A percentile compares a stretch with the other conserved stretches of the same genome.
Evolutionary conservation across 2,113 vertebrate species (phyloP).

Genomic region (Panurus biarmicus): DNA sequence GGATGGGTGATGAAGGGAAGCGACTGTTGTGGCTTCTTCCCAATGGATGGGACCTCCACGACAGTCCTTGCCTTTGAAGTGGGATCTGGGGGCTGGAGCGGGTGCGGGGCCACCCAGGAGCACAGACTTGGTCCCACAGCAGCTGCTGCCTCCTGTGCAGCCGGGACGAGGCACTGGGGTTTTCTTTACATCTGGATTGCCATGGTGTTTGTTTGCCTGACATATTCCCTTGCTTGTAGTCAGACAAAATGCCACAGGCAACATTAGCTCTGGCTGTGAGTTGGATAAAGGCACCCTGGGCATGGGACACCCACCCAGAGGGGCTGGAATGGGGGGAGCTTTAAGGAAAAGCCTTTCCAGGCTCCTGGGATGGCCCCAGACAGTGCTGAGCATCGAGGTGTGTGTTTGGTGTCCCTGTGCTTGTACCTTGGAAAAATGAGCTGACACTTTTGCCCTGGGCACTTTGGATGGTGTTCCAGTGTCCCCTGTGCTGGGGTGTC

Average conservation of each 20-base stretch:
- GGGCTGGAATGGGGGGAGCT: neutral
- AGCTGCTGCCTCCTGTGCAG: neutral
- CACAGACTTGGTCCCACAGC: fast-evolving
- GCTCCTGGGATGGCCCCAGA: neutral
- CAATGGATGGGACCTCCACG: neutral
- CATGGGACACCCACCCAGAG: neutral
- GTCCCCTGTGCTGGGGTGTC: neutral
- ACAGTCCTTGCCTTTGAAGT: fast-evolving
- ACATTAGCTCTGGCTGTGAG: neutral
- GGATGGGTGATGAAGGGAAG: neutral
- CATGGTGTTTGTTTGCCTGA: neutral
- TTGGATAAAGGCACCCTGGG: neutral
- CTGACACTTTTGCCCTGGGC: neutral
- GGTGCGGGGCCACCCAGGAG: fast-evolving
- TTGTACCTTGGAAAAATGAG: neutral
- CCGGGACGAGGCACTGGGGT: neutral
- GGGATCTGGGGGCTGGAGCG: neutral
- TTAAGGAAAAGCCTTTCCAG: neutral
- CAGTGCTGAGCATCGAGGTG: neutral
- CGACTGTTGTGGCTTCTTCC: neutral
- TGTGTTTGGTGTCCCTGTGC: neutral
- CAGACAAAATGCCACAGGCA: neutral
- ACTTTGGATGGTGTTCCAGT: neutral
- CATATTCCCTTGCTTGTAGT: neutral
- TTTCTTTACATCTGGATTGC: neutral